phyloP scores from a whole-genome alignment of 1,140 invertebrate genomes.

The Drosophila ironensis region DNA sequence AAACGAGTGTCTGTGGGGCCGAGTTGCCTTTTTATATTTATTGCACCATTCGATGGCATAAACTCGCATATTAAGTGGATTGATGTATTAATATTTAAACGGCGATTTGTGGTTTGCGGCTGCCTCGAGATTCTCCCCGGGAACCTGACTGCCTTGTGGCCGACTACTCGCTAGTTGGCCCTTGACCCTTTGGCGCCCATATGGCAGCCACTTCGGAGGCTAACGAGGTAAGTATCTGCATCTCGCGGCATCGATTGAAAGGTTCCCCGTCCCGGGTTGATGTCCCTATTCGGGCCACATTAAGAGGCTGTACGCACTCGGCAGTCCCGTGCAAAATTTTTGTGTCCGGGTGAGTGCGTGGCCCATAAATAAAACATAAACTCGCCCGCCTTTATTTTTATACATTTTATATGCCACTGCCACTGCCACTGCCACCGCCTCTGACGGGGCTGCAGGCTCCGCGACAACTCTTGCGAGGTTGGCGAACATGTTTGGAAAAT shows the following conservation, averaged over 20 bases:
- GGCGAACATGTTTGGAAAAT: constrained; percentile 71
- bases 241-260: constrained; percentile 10
- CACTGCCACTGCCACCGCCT: too few relatives aligned
- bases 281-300: neutral
- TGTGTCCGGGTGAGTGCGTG: constrained; percentile 31
- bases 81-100: constrained; percentile 81
- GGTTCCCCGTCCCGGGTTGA: neutral
- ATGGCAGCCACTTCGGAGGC: constrained; percentile 22
- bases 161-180: constrained; percentile 2
- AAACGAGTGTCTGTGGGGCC: constrained; percentile 23
- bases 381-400: constrained; percentile 46
- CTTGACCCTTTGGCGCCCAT: constrained; percentile 38
- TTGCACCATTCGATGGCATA: constrained; percentile 71
- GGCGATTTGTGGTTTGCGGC: constrained; percentile 64
- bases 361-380: constrained; percentile 79
- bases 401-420: constrained; percentile 37
- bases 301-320: constrained; percentile 26
- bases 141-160: constrained; percentile 4
- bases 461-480: constrained; percentile 16
- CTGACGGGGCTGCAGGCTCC: constrained; percentile 57
- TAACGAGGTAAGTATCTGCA: constrained; percentile 18
- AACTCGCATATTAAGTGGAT: constrained; percentile 79
- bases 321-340: constrained; percentile 30
- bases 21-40: constrained; percentile 67
- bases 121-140: constrained; percentile 12